phyloP scores from a whole-genome alignment of 2,113 vertebrate species.

The Hydrochoerus hydrochaeris region DNA sequence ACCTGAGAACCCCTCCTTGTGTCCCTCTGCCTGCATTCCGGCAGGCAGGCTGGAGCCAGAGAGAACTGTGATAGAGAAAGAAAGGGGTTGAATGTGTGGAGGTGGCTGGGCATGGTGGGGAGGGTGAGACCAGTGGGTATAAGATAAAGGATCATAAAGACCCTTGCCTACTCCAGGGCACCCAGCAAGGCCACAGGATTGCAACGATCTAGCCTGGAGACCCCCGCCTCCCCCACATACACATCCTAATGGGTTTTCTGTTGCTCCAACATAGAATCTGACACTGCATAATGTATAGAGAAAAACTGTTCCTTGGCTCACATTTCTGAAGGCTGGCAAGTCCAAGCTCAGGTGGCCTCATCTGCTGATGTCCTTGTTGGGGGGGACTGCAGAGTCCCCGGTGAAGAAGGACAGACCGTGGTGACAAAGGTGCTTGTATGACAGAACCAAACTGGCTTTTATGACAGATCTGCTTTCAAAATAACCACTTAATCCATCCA shows the following conservation, averaged over 20 bases:
- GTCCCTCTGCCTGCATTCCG: not conserved
- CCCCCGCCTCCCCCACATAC: not conserved
- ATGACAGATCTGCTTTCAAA: not conserved
- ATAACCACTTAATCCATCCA: not conserved
- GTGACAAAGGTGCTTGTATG: not conserved
- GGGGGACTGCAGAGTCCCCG: not conserved
- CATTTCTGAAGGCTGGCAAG: not conserved
- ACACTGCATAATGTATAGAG: not conserved
- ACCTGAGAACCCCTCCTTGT: not conserved
- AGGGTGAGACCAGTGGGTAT: accelerated
- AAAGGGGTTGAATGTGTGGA: not conserved
- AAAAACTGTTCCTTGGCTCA: not conserved
- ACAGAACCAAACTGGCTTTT: not conserved
- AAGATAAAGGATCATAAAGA: not conserved
- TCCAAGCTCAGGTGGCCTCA: not conserved
- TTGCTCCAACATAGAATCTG: not conserved
- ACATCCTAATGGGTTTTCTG: not conserved
- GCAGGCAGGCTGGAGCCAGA: not conserved
- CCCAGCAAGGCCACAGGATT: not conserved
- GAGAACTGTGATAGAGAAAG: not conserved
- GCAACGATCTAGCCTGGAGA: not conserved
- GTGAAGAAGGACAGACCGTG: not conserved
- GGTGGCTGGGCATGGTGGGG: not conserved
- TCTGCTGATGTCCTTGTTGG: not conserved
- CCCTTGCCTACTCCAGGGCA: accelerated